A percentile compares a stretch with the other conserved stretches of the same genome.
phyloP scores from a whole-genome alignment of 2,797 vertebrate species.

The Crocidura indochinensis region DNA sequence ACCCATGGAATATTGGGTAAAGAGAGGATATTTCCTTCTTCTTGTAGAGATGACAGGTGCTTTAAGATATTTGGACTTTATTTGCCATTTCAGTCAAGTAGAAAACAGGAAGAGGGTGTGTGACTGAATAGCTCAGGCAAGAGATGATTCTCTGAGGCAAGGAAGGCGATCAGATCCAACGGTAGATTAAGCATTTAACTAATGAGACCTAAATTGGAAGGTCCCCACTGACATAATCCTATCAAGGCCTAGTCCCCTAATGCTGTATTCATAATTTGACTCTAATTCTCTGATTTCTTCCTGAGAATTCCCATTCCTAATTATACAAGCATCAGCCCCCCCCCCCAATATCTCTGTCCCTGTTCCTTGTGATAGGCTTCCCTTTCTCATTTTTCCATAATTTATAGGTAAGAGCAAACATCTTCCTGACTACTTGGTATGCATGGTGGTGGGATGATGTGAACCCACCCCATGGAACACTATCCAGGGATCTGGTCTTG shows the following conservation, averaged over 20 bases:
- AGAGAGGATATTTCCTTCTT: constrained; percentile 48
- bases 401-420: too few relatives aligned
- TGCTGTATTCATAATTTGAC: neutral
- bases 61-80: constrained; percentile 20
- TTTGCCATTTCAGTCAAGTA: neutral
- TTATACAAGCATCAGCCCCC: neutral
- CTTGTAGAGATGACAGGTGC: constrained; percentile 6
- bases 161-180: too few relatives aligned
- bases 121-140: accelerated
- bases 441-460: neutral
- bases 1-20: constrained; percentile 32
- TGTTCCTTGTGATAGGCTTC: neutral
- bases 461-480: neutral
- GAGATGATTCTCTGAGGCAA: neutral
- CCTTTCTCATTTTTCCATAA: neutral
- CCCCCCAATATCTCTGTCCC: neutral
- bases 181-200: neutral
- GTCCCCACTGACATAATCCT: neutral
- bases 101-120: neutral
- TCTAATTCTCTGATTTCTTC: neutral
- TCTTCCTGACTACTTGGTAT: too few relatives aligned
- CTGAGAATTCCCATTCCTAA: neutral
- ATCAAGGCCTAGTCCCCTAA: neutral
- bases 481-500: neutral
- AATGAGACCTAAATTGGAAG: neutral